These are phyloP conservation scores for Gavialis gangeticus DNA, from an alignment of 2,113 vertebrate genomes.

Conservation along the genomic window DNA sequence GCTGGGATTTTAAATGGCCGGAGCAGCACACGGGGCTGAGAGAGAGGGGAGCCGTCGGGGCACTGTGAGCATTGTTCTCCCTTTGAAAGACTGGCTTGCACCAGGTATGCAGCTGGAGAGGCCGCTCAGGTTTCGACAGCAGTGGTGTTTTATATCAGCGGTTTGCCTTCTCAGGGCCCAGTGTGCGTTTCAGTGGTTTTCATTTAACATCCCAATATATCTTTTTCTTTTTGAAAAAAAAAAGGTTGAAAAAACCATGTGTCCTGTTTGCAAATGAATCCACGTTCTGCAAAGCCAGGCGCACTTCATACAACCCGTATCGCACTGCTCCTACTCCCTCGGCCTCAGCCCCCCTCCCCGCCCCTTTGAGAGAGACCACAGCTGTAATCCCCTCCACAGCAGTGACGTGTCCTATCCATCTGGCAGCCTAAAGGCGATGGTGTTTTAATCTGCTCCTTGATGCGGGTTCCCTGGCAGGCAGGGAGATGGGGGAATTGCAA, in stretches of 20 bases:
- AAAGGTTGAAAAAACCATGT: neutral
- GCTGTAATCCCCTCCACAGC: slow-evolving; percentile 46
- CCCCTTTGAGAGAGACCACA: neutral
- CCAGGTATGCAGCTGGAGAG: neutral
- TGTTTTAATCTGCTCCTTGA: neutral
- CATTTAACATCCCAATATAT: neutral
- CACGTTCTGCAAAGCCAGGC: neutral
- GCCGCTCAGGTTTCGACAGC: slow-evolving; percentile 3
- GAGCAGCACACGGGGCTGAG: neutral
- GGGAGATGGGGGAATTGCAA: slow-evolving; percentile 44
- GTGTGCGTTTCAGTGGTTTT: neutral
- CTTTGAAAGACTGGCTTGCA: neutral
- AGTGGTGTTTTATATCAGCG: slow-evolving; percentile 5
- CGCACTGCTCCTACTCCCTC: neutral
- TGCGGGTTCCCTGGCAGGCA: neutral
- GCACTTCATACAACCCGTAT: neutral
- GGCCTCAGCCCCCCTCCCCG: neutral
- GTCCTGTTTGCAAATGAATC: neutral
- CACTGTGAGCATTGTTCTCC: neutral
- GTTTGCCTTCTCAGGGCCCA: neutral
- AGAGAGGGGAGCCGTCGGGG: slow-evolving; percentile 1
- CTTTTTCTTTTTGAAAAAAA: neutral
- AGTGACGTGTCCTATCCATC: slow-evolving; percentile 22
- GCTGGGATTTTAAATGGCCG: neutral
- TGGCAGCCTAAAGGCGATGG: neutral